Evolutionary conservation across 2,113 vertebrate species (phyloP).

Genomic region (chimpanzee (Pan troglodytes)): NHGRI_mPanTro3-v2.1_pri NC_072410.2:48360001-48360500

Average conservation of each 20-base stretch:
- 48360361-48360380: too few species aligned
- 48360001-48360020: background rate
- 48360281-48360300: background rate
- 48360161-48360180: background rate
- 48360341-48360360: too few species aligned
- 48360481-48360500: background rate
- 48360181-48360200: background rate
- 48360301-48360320: too few species aligned
- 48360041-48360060: background rate
- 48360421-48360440: too few species aligned
- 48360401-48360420: too few species aligned
- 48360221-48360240: background rate
- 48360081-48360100: background rate
- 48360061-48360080: conserved; percentile 11
- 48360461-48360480: too few species aligned
- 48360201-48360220: background rate
- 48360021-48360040: background rate
- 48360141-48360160: background rate
- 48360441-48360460: too few species aligned
- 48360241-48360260: background rate
- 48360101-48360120: background rate
- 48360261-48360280: background rate
- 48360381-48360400: too few species aligned
- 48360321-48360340: too few species aligned
- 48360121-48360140: background rate